Conservation (phyloP, 2,113 vertebrate species). For the Psophia crepitans region DNA sequence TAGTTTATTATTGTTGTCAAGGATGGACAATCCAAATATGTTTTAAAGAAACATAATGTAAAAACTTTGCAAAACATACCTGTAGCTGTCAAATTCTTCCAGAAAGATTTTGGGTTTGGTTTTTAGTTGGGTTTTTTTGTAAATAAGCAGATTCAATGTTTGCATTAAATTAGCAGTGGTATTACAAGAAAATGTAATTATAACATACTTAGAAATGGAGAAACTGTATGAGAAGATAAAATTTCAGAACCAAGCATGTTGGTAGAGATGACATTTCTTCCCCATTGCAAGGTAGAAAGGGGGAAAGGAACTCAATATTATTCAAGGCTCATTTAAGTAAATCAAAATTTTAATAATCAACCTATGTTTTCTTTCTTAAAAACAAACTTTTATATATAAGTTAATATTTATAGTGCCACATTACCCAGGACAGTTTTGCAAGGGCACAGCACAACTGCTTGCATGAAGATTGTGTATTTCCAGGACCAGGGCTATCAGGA, state of each 20-base stretch:
- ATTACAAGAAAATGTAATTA: background rate
- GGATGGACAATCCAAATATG: constrained; percentile 8
- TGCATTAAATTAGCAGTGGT: background rate
- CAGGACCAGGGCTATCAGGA: background rate
- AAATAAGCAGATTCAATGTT: background rate
- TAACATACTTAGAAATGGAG: background rate
- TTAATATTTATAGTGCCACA: background rate
- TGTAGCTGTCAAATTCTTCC: background rate
- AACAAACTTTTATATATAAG: too few relatives aligned
- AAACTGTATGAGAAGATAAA: background rate
- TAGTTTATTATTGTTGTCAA: constrained; percentile 63
- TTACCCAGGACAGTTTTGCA: background rate
- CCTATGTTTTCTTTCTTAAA: background rate
- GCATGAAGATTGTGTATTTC: background rate
- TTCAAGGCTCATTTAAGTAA: background rate
- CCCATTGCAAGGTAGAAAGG: background rate
- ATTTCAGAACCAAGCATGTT: background rate
- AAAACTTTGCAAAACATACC: constrained; percentile 38
- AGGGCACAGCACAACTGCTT: background rate
- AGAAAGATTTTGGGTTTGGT: background rate
- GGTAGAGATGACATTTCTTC: background rate
- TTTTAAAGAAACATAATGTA: constrained; percentile 16
- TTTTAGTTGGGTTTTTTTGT: background rate
- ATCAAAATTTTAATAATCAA: background rate
- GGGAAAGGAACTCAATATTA: background rate